Conservation (phyloP, 2,797 vertebrate species). For the Intellagama lesueurii region DNA sequence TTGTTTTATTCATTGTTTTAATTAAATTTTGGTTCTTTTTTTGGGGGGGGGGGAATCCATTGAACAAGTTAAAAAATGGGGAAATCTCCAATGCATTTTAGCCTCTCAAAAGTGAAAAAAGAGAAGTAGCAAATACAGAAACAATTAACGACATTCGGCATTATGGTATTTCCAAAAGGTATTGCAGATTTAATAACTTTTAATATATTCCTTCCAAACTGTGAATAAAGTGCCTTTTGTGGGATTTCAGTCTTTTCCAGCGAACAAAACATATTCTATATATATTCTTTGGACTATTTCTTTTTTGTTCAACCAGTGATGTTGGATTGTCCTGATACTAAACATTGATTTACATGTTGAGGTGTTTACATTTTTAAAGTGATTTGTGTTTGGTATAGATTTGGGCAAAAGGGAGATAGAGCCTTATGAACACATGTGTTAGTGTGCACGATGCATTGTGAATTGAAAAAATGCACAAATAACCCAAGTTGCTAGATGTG, state of each 20-base stretch:
- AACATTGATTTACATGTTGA: neutral
- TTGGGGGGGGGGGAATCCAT: no score
- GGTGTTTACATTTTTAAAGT: neutral
- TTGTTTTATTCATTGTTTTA: no score
- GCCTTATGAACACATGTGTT: neutral
- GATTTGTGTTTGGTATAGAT: neutral
- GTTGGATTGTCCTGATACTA: neutral
- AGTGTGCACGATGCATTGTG: neutral
- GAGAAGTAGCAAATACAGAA: neutral
- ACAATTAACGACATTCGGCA: neutral
- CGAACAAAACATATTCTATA: neutral
- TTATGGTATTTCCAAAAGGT: no score
- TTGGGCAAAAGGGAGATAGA: neutral
- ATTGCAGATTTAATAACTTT: no score
- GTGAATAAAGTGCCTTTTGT: neutral
- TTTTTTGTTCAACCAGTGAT: neutral
- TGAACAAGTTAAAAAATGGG: no score
- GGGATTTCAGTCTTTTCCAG: neutral
- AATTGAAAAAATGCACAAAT: no score
- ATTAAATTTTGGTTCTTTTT: no score
- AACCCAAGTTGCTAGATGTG: neutral
- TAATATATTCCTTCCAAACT: no score
- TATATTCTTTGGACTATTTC: neutral
- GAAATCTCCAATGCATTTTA: neutral
- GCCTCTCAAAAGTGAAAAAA: neutral